Percentiles rank a stretch among this genome's conserved stretches.
Evolutionary conservation across 1,140 invertebrate species (phyloP).

Genomic region (Centruroides sculpturatus): DNA sequence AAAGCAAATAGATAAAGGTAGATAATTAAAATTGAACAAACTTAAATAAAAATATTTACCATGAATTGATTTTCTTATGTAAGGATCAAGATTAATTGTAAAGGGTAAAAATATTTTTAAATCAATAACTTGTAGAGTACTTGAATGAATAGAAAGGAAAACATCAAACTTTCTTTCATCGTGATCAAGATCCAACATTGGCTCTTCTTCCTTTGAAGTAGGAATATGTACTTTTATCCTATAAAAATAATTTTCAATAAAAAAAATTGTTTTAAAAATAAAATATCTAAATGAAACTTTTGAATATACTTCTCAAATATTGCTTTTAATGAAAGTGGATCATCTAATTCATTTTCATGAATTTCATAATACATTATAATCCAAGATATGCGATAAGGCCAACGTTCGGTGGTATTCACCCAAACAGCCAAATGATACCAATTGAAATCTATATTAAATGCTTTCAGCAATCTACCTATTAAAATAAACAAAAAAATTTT

Average conservation of each 20-base stretch:
- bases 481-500: conserved; percentile 19
- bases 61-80: conserved; percentile 66
- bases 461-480: conserved; percentile 75
- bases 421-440: conserved; percentile 94
- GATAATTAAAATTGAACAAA: too few relatives aligned
- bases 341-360: conserved; percentile 71
- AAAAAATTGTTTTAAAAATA: not conserved
- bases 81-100: conserved; percentile 92
- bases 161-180: conserved; percentile 89
- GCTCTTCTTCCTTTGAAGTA: conserved; percentile 68
- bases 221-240: conserved; percentile 52
- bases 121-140: conserved; percentile 44
- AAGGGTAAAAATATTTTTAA: conserved; percentile 90
- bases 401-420: conserved; percentile 98
- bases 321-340: conserved; percentile 64
- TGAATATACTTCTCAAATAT: conserved; percentile 73
- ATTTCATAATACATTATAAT: conserved; percentile 87
- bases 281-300: not conserved
- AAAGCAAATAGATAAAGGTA: too few relatives aligned
- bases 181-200: conserved; percentile 75
- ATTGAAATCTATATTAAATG: conserved; percentile 97
- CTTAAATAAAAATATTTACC: conserved; percentile 33
- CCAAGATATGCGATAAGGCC: conserved; percentile 95
- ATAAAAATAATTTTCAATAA: conserved; percentile 19
- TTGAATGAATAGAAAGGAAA: conserved; percentile 77